Conservation (phyloP, 2,888 invertebrate species). For the Netelia melanura region DNA sequence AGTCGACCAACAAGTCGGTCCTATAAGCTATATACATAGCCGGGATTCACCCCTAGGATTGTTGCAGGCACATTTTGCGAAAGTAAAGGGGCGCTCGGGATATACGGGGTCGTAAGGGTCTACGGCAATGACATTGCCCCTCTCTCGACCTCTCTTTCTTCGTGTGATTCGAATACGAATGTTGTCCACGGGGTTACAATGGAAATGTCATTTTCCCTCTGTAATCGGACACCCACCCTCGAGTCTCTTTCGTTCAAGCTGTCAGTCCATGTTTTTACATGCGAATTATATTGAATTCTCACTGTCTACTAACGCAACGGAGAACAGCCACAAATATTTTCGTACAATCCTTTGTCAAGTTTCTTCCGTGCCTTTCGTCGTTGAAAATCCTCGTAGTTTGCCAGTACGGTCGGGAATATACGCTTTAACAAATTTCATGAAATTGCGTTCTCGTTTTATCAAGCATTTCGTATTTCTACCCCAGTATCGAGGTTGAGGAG, state of each 20-base stretch:
- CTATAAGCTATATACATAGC: constrained; percentile 17
- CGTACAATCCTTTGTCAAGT: constrained; percentile 14
- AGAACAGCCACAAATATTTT: constrained; percentile 20
- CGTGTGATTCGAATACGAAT: constrained; percentile 80
- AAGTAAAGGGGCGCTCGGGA: constrained; percentile 46
- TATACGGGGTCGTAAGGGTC: constrained; percentile 59
- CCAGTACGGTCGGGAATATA: constrained; percentile 10
- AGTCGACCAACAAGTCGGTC: constrained; percentile 39
- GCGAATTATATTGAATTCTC: constrained; percentile 79
- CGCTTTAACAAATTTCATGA: constrained; percentile 40
- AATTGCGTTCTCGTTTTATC: constrained; percentile 35
- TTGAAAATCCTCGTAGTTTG: not conserved
- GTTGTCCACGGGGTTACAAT: constrained; percentile 77
- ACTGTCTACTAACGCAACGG: constrained; percentile 46
- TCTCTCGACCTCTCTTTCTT: constrained; percentile 18
- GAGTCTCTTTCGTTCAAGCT: constrained; percentile 43
- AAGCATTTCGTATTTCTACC: constrained; percentile 30
- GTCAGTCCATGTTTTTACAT: constrained; percentile 61
- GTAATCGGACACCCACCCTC: constrained; percentile 40
- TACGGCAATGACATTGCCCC: constrained; percentile 56
- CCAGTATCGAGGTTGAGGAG: constrained; percentile 15
- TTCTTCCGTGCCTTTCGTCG: constrained; percentile 1
- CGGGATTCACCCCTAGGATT: not conserved
- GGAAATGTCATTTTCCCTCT: constrained; percentile 80
- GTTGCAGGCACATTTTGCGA: constrained; percentile 34